These are phyloP conservation scores for Greenwoodochromis staneri DNA, from an alignment of 2,113 vertebrate species.

Conservation along the genomic window DNA sequence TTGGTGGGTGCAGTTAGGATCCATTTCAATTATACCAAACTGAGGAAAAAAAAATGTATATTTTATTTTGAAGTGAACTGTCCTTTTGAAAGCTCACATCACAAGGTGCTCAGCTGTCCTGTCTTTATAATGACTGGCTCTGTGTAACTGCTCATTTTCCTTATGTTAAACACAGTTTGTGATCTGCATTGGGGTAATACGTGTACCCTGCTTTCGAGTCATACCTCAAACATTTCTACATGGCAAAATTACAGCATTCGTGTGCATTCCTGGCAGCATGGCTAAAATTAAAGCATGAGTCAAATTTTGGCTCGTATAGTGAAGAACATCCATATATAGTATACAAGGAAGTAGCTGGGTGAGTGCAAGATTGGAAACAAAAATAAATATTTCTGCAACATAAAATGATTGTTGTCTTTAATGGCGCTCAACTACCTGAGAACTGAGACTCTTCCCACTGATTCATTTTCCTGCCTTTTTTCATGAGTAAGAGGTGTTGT, in stretches of 20 bases:
- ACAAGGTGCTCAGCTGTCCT: background rate
- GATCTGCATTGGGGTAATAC: background rate
- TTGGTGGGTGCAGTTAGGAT: background rate
- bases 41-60: rapidly evolving
- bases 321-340: background rate
- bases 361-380: background rate
- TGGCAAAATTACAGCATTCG: background rate
- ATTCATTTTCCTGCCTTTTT: background rate
- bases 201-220: background rate
- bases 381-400: background rate
- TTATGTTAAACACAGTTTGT: background rate
- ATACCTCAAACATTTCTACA: background rate
- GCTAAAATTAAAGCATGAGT: background rate
- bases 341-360: background rate
- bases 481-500: background rate
- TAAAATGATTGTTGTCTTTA: background rate
- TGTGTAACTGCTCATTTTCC: background rate
- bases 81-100: background rate
- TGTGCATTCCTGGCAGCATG: background rate
- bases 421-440: background rate
- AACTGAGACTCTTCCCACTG: background rate
- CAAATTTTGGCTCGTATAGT: background rate
- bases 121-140: background rate
- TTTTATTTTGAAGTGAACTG: background rate
- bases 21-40: background rate